A percentile compares a stretch with the other conserved stretches of the same genome.
These are phyloP conservation scores for Ameiurus melas DNA, from an alignment of 2,113 vertebrate species.

Conservation along the genomic window DNA sequence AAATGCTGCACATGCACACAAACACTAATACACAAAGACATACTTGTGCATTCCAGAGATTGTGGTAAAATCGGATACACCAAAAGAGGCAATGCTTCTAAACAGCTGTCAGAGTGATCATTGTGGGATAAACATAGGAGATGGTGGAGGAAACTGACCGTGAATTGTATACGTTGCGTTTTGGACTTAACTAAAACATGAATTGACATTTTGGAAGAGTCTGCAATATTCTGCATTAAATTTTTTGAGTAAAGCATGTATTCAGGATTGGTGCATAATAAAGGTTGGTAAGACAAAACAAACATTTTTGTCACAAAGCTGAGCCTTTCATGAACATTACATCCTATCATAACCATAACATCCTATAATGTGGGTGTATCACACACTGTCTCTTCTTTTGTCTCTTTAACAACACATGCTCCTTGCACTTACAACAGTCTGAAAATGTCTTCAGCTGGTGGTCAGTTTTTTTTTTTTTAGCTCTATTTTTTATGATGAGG, in stretches of 20 bases:
- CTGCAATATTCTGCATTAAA: not conserved
- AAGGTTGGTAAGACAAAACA: not conserved
- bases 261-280: not conserved
- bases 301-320: not conserved
- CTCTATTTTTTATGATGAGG: conserved; percentile 37
- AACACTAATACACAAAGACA: not conserved
- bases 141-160: not conserved
- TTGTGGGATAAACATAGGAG: conserved; percentile 21
- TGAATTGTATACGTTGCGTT: not conserved
- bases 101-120: conserved; percentile 39
- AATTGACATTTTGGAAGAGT: not conserved
- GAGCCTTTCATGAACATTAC: not conserved
- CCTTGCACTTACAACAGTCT: not conserved
- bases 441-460: conserved; percentile 45
- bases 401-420: conserved; percentile 8
- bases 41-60: not conserved
- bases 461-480: conserved; percentile 17
- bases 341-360: not conserved
- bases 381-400: not conserved
- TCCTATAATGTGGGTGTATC: not conserved
- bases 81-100: conserved; percentile 28
- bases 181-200: not conserved
- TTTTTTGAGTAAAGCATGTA: not conserved
- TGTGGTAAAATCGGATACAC: conserved; percentile 28
- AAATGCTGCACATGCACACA: conserved; percentile 4